Evolutionary conservation across 1,140 invertebrate species (phyloP), one percentile per base, ranked within the genome.

Genomic region (Rhagoletis zephyria): DNA sequence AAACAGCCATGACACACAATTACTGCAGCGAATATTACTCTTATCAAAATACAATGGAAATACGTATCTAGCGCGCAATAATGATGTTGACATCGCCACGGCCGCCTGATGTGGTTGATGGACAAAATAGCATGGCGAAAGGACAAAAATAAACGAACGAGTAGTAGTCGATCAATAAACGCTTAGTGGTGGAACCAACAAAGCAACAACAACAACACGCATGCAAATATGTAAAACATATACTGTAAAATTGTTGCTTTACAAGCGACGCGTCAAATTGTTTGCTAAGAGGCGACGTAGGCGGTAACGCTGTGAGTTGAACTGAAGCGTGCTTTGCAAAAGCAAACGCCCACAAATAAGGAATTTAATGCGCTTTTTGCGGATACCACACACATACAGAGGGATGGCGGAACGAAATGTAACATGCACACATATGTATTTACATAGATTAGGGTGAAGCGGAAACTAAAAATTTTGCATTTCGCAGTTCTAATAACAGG

Each of bases 1-100:
- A 10, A 74, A 74, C 67, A 74, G 67, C 42, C 45, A 74, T 74
- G 40, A 45, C 67, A 74, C 40, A 40, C 67, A 74, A 45, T 74
- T 74, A 74, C 45, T 74, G 42, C 40, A 74, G 42, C 67, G 42
- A 74, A 81, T 81, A 59, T 48, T 74, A 56, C 45, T 81, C 56
- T 42, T 81, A 19, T 81, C 10, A 81, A 56, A 81, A 51, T 51
- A 9, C 48, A 81, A 81, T 59, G 74, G 16, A 59, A 67, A 12
- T 81, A 30, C 30, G 30, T 30, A 81, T 56, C 74, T 12, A 81
- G 7, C 74, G 48, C n/a, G 45, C 74, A 81, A 81, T 81, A 81
- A 56, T 59, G 74, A 56, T 77, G 48, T 81, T 81, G 42, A 81
- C 74, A 81, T 19, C 45, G 48, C 9, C 48, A 56, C 74, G 48